Conservation (phyloP, 1,140 invertebrate genomes). For the Melanaphis sacchari region DNA sequence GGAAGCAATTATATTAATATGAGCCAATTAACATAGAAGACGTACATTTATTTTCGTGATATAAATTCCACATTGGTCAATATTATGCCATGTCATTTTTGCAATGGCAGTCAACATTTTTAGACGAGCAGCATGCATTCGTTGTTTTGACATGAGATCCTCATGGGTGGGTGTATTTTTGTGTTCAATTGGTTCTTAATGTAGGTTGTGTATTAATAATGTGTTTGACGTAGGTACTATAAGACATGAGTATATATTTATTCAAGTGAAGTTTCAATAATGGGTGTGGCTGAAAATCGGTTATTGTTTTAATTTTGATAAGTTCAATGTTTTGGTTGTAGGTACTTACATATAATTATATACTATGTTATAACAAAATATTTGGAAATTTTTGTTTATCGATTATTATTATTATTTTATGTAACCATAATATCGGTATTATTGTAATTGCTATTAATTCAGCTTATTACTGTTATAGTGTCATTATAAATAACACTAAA, state of each 20-base stretch:
- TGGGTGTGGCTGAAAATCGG: slow-evolving; percentile 3
- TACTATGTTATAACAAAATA: not conserved
- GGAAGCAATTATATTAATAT: not conserved
- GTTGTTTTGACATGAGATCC: not conserved
- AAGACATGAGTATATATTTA: not conserved
- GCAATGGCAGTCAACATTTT: not conserved
- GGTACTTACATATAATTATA: not conserved
- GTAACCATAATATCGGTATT: not conserved
- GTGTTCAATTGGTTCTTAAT: not conserved
- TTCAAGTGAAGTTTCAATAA: not conserved
- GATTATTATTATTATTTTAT: slow-evolving; percentile 18
- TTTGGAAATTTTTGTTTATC: not conserved
- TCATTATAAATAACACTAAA: not conserved
- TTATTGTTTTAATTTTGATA: not conserved
- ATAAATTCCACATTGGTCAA: not conserved
- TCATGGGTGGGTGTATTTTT: not conserved
- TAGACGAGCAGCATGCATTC: not conserved
- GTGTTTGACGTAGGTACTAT: not conserved
- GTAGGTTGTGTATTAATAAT: not conserved
- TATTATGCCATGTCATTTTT: not conserved
- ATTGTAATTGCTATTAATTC: not conserved
- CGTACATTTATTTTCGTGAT: not conserved
- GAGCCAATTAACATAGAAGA: not conserved
- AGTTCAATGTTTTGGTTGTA: not conserved
- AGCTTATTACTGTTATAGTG: not conserved